Evolutionary conservation across 2,888 invertebrate genomes (phyloP).

Genomic region (Cosmia pyralina): DNA sequence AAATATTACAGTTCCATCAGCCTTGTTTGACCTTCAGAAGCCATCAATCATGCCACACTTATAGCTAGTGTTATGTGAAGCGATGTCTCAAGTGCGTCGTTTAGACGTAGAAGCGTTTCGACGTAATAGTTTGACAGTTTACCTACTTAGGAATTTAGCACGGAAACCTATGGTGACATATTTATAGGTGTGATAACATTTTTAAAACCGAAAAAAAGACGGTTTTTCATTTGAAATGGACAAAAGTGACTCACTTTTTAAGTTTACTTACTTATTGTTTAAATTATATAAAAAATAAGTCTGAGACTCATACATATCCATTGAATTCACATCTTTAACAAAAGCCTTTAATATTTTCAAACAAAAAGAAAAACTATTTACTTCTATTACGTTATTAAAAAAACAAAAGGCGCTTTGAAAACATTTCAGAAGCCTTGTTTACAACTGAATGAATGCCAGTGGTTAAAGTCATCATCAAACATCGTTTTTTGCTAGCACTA

Average conservation of each 20-base stretch:
- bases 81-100: slow-evolving; percentile 32
- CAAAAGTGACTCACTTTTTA: not conserved
- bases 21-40: slow-evolving; percentile 49
- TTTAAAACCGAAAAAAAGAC: not conserved
- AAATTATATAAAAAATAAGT: not conserved
- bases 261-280: too few species aligned
- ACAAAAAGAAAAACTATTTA: not conserved
- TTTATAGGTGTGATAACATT: not conserved
- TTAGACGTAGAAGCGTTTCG: not conserved
- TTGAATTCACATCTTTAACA: not conserved
- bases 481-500: not conserved
- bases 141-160: slow-evolving; percentile 9
- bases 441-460: not conserved
- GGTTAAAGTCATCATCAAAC: not conserved
- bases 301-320: not conserved
- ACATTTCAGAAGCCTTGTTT: slow-evolving; percentile 9
- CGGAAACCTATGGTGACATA: not conserved
- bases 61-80: slow-evolving; percentile 33
- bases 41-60: slow-evolving; percentile 49
- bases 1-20: slow-evolving; percentile 54
- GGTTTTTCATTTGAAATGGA: not conserved
- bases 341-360: not conserved
- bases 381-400: not conserved
- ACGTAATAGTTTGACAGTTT: slow-evolving; percentile 22
- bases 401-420: not conserved